Base-by-base conservation (phyloP, 2,888 invertebrate species). In the Oligia fasciuncula region DNA sequence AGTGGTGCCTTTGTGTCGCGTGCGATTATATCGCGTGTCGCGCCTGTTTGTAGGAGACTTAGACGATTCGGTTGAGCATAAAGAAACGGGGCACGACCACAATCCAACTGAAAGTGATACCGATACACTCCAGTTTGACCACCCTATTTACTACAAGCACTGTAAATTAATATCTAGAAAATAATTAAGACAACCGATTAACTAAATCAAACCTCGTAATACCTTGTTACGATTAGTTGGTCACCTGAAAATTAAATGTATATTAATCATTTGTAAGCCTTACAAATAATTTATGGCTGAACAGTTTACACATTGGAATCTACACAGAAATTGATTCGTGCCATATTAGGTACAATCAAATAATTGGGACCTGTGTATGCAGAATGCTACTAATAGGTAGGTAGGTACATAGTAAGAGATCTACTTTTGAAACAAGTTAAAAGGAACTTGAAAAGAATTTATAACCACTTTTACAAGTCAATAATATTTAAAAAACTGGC, bases 121-220 rank as follows among this genome's bases (percentile, higher is more conserved):
- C 17, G 0, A 70, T 69, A 69, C 65, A 66, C 66, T 70, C 46
- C 23, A 13, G 73, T 79, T 60, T 67, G 71, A 66, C 80, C 73
- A 80, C 73, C 60, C 43, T 8, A 83, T 79, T 73, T 43, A 84
- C 54, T n/a, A 29, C 46, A 72, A 46, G 9, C 66, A 66, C 60
- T 66, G 63, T 72, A 81, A 87, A 87, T 84, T 74, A 86, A 71
- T 80, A 75, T 51, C 76, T 54, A 77, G 87, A 80, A 85, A 84
- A 80, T 86, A 86, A 85, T 84, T 85, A 80, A 72, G 72, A 67
- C 83, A 74, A 81, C 74, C 74, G 72, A 75, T 79, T 85, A 85
- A 70, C 73, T 85, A 84, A 87, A 87, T 85, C 85, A 84, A 78
- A 83, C 70, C n/a, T 76, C 67, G 74, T 79, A 80, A 86, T 85